Evolutionary conservation across 2,888 invertebrate species (phyloP).

Genomic region (Balanococcus diminutus): DNA sequence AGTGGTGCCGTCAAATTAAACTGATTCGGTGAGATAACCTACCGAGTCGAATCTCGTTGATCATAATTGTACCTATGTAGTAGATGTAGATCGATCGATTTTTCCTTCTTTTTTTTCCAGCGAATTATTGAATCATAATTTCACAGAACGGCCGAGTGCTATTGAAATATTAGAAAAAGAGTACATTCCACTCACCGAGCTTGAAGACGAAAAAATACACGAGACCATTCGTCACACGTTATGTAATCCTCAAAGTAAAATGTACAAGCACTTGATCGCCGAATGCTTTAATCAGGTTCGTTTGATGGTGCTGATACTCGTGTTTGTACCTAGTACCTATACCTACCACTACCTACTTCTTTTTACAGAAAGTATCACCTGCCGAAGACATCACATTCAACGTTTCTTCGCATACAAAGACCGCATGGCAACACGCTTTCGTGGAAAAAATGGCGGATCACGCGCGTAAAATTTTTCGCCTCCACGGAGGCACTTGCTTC

Average conservation of each 20-base stretch:
- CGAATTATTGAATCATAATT: conserved; percentile 86
- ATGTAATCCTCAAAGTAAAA: conserved; percentile 78
- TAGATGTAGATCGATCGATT: neutral
- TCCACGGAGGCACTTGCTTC: conserved; percentile 80
- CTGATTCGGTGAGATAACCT: conserved; percentile 52
- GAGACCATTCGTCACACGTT: conserved; percentile 83
- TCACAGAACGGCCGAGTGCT: conserved; percentile 81
- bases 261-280: conserved; percentile 74
- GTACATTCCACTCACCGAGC: conserved; percentile 75
- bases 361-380: conserved; percentile 65
- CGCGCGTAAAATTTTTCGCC: conserved; percentile 58
- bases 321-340: too few relatives aligned
- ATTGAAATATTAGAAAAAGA: conserved; percentile 82
- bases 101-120: conserved; percentile 60
- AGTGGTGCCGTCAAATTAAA: conserved; percentile 65
- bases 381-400: conserved; percentile 85
- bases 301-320: neutral
- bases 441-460: conserved; percentile 56
- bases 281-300: conserved; percentile 66
- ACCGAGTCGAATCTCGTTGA: neutral
- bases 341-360: too few relatives aligned
- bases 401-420: conserved; percentile 60
- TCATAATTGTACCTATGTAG: neutral
- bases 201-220: conserved; percentile 85
- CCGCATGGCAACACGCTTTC: conserved; percentile 53